Evolutionary conservation across 2,113 vertebrate species (phyloP), one percentile per base, ranked within the genome.

Genomic region (Tachysurus vachellii): DNA sequence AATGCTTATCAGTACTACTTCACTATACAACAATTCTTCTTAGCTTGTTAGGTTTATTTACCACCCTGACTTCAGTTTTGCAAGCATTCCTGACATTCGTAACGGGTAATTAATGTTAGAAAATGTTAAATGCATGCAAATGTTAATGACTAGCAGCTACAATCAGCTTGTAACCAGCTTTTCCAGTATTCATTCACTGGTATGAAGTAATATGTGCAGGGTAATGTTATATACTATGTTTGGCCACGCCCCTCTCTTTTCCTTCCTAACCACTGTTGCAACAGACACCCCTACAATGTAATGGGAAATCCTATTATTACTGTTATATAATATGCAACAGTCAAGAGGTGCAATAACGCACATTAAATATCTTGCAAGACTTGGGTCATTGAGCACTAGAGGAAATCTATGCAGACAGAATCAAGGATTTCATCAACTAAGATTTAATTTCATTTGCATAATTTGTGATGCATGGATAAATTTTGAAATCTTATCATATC

Each of bases 31-130:
- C 11, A 53, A 77, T 53, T 53, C 36, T 53, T 53, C 23, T 77
- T 77, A 53, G 47, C 26, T n/a, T 77, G 23, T 77, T 77, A 53
- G 11, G 26, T 28, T 77, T 53, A 76, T 76, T 76, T 76, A 75
- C 1, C 21, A 2, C 26, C 71, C 21, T 11, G 21, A 47, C 68
- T 71, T 71, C 17, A 71, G 68, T 71, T 23, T 47, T 23, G 26
- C 44, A 77, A 54, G n/a, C 26, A 28, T 77, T 77, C 50, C 26
- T 54, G 75, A 28, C 26, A 6, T 17, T 17, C 6, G 26, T 54
- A 76, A 76, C 14, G 17, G 21, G 44, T 50, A 26, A 73, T 50
- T 47, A 50, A 26, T 73, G 0, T 2, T 21, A 21, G 31, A 31
- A 36, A 17, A 70, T n/a, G 19, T 2, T 23, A 10, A 75, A 42